Base-by-base conservation (phyloP, 2,797 vertebrate species). In the Mus caroli region DNA sequence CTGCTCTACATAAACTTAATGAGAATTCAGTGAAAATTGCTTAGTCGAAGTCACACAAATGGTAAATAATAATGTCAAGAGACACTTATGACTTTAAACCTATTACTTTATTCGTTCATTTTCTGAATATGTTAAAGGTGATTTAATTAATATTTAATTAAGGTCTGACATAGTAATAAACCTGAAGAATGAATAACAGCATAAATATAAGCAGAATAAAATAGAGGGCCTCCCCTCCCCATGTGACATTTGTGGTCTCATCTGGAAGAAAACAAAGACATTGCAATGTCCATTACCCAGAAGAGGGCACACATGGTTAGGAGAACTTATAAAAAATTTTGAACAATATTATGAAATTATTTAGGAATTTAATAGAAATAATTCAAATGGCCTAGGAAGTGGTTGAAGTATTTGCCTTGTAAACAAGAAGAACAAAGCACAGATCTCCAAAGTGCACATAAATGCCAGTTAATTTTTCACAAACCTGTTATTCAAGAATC, bases 11-110 rank as follows among this genome's bases (percentile, higher is more conserved):
- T 34, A 9, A 17, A 34, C 31, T 79, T 43, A 85, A 15, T 46
- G 19, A 82, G 87, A 90, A n/a, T 69, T 62, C 37, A 82, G 50
- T 92, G 85, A 95, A 86, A 71, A 52, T 46, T 10, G 64, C 26
- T 90, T 50, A 37, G 20, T 69, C 67, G 34, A 84, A 91, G 43
- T 60, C 40, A 92, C 5, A 86, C 2, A 73, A 12, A 1, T 15
- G 3, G 5, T 40, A 91, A 80, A 17, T 40, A 40, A 1, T 28
- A 69, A 91, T 56, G 2, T 3, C 26, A 88, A 60, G 31, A 92
- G 79, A 28, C 8, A 76, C 9, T 13, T 56, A 76, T 56, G 6
- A 54, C 12, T 82, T 88, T 40, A 94, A 37, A 19, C 67, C 14
- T 40, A 60, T 14, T 9, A 64, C 1, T 19, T 73, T 31, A 43